These are phyloP conservation scores for Pteruthius melanotis DNA, from an alignment of 2,113 vertebrate species.

Conservation along the genomic window DNA sequence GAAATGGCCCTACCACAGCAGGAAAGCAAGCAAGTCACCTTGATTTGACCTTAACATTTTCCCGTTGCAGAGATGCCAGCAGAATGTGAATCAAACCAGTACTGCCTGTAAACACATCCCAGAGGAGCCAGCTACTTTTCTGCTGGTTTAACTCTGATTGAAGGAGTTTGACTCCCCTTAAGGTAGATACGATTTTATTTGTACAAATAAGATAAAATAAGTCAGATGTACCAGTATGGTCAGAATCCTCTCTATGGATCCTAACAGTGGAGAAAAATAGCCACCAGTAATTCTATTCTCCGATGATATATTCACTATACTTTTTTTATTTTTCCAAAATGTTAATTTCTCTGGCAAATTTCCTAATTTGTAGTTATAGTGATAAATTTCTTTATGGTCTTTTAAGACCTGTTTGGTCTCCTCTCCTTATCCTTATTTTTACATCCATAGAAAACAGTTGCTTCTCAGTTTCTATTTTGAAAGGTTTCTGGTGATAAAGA, in stretches of 20 bases:
- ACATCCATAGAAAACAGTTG: neutral
- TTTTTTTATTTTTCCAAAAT: neutral
- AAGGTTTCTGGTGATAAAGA: neutral
- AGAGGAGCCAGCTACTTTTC: neutral
- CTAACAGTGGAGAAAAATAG: neutral
- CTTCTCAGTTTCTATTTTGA: neutral
- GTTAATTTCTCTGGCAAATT: neutral
- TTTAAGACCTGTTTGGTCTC: neutral
- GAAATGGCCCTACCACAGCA: neutral
- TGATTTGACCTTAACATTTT: conserved; percentile 13
- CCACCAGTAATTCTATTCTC: neutral
- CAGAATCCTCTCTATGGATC: neutral
- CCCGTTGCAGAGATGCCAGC: neutral
- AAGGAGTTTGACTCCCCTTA: neutral
- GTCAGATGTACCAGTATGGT: neutral
- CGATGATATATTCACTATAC: neutral
- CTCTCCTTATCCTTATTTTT: neutral
- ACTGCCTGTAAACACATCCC: neutral
- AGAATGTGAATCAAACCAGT: conserved; percentile 13
- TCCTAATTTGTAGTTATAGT: neutral
- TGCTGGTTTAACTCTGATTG: neutral
- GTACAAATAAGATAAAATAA: neutral
- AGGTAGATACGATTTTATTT: neutral
- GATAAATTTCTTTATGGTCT: neutral
- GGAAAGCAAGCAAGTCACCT: neutral